Evolutionary conservation across 2,888 invertebrate species (phyloP).

Genomic region (Leucania comma): DNA sequence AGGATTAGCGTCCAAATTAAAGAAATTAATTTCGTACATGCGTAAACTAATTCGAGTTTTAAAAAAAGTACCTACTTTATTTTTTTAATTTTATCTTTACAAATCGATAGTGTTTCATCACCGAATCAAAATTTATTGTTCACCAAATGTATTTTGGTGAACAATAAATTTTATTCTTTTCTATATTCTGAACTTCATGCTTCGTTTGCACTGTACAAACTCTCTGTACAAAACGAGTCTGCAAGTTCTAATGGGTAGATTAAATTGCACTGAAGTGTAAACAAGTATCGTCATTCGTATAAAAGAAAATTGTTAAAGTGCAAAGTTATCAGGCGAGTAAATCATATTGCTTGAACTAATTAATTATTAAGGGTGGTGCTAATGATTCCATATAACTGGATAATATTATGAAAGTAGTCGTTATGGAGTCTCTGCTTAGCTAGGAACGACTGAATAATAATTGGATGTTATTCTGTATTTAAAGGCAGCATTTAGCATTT

Average conservation of each 20-base stretch:
- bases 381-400: conserved; percentile 19
- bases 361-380: conserved; percentile 10
- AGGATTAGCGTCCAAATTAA: no score
- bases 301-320: conserved; percentile 37
- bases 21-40: no score
- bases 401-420: conserved; percentile 4
- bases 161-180: no score
- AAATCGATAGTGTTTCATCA: no score
- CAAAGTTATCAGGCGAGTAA: conserved; percentile 32
- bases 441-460: conserved; percentile 8
- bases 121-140: no score
- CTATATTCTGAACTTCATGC: conserved; percentile 27
- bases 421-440: conserved; percentile 6
- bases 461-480: not conserved
- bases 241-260: conserved; percentile 34
- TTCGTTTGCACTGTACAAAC: conserved; percentile 22
- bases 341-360: conserved; percentile 18
- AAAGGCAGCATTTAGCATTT: no score
- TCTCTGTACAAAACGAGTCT: conserved; percentile 15
- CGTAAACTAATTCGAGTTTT: no score
- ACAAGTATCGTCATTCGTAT: conserved; percentile 21
- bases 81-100: no score
- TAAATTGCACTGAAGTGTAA: conserved; percentile 44
- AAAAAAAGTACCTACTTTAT: no score
- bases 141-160: no score